These are phyloP conservation scores for Meiosimyza platycephala DNA, from an alignment of 2,888 invertebrate genomes.

Conservation along the genomic window DNA sequence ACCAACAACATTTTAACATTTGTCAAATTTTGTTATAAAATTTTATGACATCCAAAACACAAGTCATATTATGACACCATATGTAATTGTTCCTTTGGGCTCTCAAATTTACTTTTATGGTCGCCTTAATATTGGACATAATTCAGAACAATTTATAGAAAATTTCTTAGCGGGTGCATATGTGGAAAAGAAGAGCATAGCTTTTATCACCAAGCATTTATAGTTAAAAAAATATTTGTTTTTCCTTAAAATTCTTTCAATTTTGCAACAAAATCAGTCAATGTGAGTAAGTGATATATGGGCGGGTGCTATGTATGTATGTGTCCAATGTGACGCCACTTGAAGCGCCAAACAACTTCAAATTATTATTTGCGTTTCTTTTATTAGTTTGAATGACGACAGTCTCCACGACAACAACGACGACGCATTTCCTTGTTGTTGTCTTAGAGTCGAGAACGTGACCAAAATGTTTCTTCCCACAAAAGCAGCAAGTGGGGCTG, in stretches of 20 bases:
- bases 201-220: too few species aligned
- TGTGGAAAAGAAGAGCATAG: too few species aligned
- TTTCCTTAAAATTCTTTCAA: neutral
- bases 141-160: too few species aligned
- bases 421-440: neutral
- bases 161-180: too few species aligned
- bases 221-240: neutral
- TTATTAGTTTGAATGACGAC: neutral
- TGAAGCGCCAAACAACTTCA: constrained; percentile 25
- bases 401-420: neutral
- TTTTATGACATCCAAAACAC: too few species aligned
- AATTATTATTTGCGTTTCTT: constrained; percentile 14
- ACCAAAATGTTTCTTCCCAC: constrained; percentile 28
- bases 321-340: constrained; percentile 12
- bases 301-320: neutral
- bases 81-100: too few species aligned
- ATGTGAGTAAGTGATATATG: neutral
- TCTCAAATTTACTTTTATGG: too few species aligned
- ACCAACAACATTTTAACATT: too few species aligned
- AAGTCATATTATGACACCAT: too few species aligned
- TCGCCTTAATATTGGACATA: too few species aligned
- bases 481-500: constrained; percentile 6
- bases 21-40: too few species aligned
- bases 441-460: constrained; percentile 2
- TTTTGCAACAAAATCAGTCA: neutral